A percentile compares a stretch with the other conserved stretches of the same genome.
These are phyloP conservation scores for Clarias batrachus DNA, from an alignment of 2,113 vertebrate genomes.

Conservation along the genomic window DNA sequence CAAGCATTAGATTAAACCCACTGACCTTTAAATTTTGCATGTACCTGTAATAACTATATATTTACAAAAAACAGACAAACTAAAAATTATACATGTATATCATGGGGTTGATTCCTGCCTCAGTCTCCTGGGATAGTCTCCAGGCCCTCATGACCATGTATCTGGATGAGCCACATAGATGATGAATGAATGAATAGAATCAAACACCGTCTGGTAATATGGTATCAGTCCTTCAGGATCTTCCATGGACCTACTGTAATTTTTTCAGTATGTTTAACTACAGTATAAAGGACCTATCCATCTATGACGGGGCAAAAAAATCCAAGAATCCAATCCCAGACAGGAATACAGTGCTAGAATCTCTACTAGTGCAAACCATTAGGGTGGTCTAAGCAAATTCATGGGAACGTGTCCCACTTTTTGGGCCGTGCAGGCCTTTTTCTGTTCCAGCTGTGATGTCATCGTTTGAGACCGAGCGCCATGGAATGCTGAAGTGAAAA, in stretches of 20 bases:
- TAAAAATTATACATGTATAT: neutral
- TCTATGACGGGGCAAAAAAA: neutral
- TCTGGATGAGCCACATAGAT: too few relatives aligned
- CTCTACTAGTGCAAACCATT: neutral
- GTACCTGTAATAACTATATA: neutral
- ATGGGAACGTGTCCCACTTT: neutral
- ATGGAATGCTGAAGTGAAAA: conserved; percentile 23
- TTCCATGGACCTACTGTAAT: neutral
- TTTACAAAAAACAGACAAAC: neutral
- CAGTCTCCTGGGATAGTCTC: too few relatives aligned
- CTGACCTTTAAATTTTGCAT: neutral
- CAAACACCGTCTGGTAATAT: neutral
- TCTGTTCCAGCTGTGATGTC: conserved; percentile 26
- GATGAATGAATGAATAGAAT: too few relatives aligned
- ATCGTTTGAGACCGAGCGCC: neutral
- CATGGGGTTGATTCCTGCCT: too few relatives aligned
- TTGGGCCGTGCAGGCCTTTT: neutral
- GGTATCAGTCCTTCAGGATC: too few relatives aligned
- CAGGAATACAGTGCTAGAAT: neutral
- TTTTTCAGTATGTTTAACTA: neutral
- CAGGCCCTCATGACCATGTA: too few relatives aligned
- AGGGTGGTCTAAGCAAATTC: neutral
- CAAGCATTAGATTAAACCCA: neutral
- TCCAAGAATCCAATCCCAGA: neutral
- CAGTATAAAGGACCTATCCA: neutral